Conservation (phyloP, 2,113 vertebrate species). For the Takifugu flavidus region DNA sequence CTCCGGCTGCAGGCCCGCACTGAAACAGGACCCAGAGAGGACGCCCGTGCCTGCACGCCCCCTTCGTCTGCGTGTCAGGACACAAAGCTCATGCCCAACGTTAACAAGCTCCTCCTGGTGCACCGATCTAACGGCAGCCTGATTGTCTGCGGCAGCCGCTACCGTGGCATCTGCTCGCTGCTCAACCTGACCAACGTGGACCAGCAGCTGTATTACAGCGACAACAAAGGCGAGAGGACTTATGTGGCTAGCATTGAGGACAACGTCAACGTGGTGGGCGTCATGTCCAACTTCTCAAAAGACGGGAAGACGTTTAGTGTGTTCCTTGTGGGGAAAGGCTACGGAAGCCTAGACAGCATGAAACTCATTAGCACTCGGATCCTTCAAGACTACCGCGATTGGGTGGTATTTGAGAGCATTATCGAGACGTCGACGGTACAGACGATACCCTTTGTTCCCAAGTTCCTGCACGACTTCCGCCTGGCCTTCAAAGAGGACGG, state of each 20-base stretch:
- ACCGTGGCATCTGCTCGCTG: conserved; percentile 89
- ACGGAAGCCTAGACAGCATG: conserved; percentile 83
- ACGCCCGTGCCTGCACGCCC: conserved; percentile 85
- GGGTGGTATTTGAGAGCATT: conserved; percentile 90
- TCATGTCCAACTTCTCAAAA: conserved; percentile 74
- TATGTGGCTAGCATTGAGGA: conserved; percentile 91
- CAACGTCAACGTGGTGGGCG: conserved; percentile 84
- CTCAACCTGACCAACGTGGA: conserved; percentile 83
- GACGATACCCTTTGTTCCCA: conserved; percentile 73
- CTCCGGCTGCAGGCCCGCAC: conserved; percentile 61
- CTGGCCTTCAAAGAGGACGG: conserved; percentile 79
- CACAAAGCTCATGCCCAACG: conserved; percentile 77
- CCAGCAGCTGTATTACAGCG: conserved; percentile 79
- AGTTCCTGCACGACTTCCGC: conserved; percentile 77
- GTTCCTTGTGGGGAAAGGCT: conserved; percentile 90
- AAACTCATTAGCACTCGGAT: conserved; percentile 93
- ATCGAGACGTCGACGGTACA: conserved; percentile 82
- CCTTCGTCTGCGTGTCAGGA: conserved; percentile 82
- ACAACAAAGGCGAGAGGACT: conserved; percentile 86
- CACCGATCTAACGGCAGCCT: conserved; percentile 72
- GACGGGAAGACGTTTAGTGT: conserved; percentile 54
- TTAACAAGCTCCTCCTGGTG: conserved; percentile 89
- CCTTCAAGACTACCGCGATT: conserved; percentile 74
- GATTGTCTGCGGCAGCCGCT: conserved; percentile 90
- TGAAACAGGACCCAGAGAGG: conserved; percentile 78